phyloP scores from a whole-genome alignment of 1,140 invertebrate genomes.

The Andrena cerasifolii region DNA sequence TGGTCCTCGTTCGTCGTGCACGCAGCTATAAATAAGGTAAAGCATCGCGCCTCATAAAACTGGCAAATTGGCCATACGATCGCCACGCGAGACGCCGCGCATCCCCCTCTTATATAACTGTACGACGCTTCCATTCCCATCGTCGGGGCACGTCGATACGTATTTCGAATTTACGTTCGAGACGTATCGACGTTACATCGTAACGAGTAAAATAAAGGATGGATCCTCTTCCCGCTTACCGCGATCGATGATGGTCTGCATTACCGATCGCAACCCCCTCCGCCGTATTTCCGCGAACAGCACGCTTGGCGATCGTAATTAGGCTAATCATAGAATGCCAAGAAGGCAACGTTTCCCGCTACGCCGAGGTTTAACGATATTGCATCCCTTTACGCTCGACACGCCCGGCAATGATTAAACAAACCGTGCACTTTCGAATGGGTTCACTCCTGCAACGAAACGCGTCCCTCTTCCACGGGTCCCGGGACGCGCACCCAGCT shows the following conservation, averaged over 20 bases:
- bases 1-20: conserved; percentile 24
- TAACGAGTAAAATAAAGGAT: conserved; percentile 24
- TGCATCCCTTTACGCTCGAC: no score
- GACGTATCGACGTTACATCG: background rate
- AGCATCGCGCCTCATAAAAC: conserved; percentile 58
- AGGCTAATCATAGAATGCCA: no score
- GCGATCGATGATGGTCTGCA: no score
- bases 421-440: background rate
- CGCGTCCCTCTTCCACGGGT: background rate
- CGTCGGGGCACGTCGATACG: background rate
- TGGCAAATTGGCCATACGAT: conserved; percentile 72
- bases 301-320: no score
- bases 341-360: no score
- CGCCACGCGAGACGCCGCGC: conserved; percentile 52
- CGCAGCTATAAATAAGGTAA: conserved; percentile 19
- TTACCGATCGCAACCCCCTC: no score
- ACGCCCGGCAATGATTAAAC: no score
- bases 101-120: conserved; percentile 38
- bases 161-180: conserved; percentile 6
- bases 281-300: no score
- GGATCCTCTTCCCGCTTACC: no score
- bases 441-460: background rate
- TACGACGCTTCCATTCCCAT: conserved; percentile 5
- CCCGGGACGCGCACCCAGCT: background rate
- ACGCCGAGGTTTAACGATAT: no score